Evolutionary conservation across 2,888 invertebrate genomes (phyloP), one percentile per base, ranked within the genome.

Genomic region (Diplolepis rosae): DNA sequence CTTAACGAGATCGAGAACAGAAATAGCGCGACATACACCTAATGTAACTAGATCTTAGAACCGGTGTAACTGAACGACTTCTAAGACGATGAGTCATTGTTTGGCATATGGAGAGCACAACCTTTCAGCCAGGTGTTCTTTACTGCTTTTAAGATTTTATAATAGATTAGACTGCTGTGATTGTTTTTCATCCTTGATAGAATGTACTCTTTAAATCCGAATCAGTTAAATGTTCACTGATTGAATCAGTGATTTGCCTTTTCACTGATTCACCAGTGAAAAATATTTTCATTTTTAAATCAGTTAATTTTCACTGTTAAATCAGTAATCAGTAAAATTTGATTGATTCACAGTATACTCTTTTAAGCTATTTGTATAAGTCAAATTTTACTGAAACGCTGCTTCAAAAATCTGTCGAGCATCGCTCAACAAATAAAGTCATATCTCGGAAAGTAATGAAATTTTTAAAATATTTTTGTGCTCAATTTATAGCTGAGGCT

Each of bases 121-220:
- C 35, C 68, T 70, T 73, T 61, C 42, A 28, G 28, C 68, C 52
- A 69, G 69, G 66, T 71, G 71, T 71, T 52, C 45, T 68, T 67
- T 54, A 48, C 35, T 50, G 35, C 32, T 50, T 56, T 52, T 39
- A 32, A 39, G 67, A 71, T 71, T 66, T 69, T 56, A n/a, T n/a
- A n/a, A n/a, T n/a, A 66, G 48, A 48, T 48, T 48, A 48, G 18
- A 4, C 48, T 48, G 22, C 48, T 1, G 18, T 35, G 56, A 32
- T 56, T 56, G 22, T 56, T 22, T 56, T 22, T 13, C 13, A 35
- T 30, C 54, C 54, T 54, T 54, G 52, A 28, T 9, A 18, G 9
- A 28, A 28, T 28, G 3, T 54, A 54, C 50, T 51, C 28, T 6
- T 28, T 52, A 4, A 7, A 28, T 51, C 2, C 27, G 28, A n/a